Base-by-base conservation (phyloP, 1,140 invertebrate genomes). In the Stegodyphus dumicola region DNA sequence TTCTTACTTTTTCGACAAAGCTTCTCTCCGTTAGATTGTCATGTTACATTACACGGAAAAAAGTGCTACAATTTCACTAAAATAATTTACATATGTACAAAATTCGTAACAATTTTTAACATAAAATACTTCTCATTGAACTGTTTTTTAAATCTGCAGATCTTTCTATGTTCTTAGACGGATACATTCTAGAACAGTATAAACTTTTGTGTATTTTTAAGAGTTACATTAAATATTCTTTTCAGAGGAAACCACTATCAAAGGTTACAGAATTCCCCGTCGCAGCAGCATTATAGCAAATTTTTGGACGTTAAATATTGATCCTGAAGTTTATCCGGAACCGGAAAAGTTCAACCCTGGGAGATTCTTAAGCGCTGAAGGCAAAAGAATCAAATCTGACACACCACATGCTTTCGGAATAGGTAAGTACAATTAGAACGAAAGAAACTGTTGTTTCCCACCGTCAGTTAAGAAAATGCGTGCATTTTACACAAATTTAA, bases 281-380 rank as follows among this genome's bases (percentile, higher is more conserved):
- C 86, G 89, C 53, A 89, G 90, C 3, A 80, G 90, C 13, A 87
- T 90, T 7, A 88, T 91, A 67, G 83, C 89, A 10, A 90, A 90
- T 86, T 77, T 89, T 87, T 94, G 94, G 83, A 93, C 93, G 74
- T 92, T 95, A 70, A 91, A 96, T 48, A 94, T 94, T 92, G 93
- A 95, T 88, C 92, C 93, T 3, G 90, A 93, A 2, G 93, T 93
- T 74, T 95, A 95, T 89, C 92, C 90, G 9, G 92, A 97, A 60
- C 95, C 95, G 0, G 92, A 95, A 77, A 89, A 91, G 33, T 96
- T 96, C 90, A 92, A 93, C 81, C 96, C 96, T 0, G 95, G 96
- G 87, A 91, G 95, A 87, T 96, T 95, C 89, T 89, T 97, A 2
- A 91, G 93, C 54, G 90, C 93, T 53, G 86, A 91, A 70, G 94